A percentile compares a stretch with the other conserved stretches of the same genome.
These are phyloP conservation scores for Tragulus kanchil DNA, from an alignment of 2,113 vertebrate species.

Conservation along the genomic window DNA sequence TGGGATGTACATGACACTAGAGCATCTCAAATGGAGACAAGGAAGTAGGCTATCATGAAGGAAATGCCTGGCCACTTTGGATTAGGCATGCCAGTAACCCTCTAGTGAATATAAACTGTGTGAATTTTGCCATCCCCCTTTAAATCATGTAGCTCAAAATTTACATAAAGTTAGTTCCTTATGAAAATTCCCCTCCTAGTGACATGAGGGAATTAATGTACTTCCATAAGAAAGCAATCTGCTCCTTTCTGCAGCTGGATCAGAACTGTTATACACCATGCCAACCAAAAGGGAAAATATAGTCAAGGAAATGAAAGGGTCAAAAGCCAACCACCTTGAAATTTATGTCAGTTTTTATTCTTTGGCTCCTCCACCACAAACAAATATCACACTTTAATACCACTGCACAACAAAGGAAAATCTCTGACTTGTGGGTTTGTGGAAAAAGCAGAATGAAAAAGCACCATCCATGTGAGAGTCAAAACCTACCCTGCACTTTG, in stretches of 20 bases:
- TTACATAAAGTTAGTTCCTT: slow-evolving; percentile 19
- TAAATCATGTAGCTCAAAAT: background rate
- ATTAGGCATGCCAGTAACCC: background rate
- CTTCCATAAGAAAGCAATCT: slow-evolving; percentile 53
- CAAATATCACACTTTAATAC: slow-evolving; percentile 66
- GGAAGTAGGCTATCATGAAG: background rate
- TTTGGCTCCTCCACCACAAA: slow-evolving; percentile 5
- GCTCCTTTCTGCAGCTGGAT: background rate
- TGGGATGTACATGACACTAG: background rate
- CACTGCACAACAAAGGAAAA: slow-evolving; percentile 14
- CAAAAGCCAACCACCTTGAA: slow-evolving; percentile 65
- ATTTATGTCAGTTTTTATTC: slow-evolving; percentile 43
- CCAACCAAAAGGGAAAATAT: slow-evolving; percentile 15
- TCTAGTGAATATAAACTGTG: background rate
- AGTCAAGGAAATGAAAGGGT: slow-evolving; percentile 17
- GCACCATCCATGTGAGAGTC: background rate
- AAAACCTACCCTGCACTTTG: background rate
- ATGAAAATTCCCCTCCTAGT: background rate
- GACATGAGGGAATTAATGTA: background rate
- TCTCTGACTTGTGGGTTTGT: background rate
- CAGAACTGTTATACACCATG: background rate
- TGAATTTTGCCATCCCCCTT: background rate
- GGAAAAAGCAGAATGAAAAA: slow-evolving; percentile 49
- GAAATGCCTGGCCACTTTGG: background rate
- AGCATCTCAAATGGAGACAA: background rate